These are phyloP conservation scores for Acanthurus leucopareius DNA, from an alignment of 2,797 vertebrate genomes.

Conservation along the genomic window DNA sequence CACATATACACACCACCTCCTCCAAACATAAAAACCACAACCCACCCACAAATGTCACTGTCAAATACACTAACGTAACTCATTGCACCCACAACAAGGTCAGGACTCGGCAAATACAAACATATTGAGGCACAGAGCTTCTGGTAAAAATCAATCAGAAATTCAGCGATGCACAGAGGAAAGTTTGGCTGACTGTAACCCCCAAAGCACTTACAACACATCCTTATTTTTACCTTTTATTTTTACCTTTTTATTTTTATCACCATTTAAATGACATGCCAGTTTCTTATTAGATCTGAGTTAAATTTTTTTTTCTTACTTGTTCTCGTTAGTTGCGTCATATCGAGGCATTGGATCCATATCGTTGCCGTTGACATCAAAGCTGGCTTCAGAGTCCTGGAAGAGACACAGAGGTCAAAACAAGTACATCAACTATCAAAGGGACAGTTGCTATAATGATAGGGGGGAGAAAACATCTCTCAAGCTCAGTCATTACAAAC, in stretches of 20 bases:
- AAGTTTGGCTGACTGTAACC: neutral
- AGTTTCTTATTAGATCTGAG: neutral
- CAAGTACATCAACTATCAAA: constrained; percentile 37
- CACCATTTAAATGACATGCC: too few relatives aligned
- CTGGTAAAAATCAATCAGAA: constrained; percentile 49
- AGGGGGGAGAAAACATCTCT: constrained; percentile 12
- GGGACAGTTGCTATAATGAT: constrained; percentile 2
- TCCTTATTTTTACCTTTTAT: neutral
- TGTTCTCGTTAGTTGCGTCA: constrained; percentile 99
- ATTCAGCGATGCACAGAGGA: constrained; percentile 26
- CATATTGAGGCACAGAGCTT: constrained; percentile 37
- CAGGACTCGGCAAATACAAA: constrained; percentile 49
- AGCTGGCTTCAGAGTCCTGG: constrained; percentile 97
- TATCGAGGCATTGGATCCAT: constrained; percentile 99
- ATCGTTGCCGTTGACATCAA: constrained; percentile 98
- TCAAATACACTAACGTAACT: constrained; percentile 58
- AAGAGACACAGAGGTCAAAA: constrained; percentile 64
- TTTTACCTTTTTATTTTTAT: too few relatives aligned
- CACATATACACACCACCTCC: neutral
- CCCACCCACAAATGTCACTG: constrained; percentile 64
- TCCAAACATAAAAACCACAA: constrained; percentile 58
- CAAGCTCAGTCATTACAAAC: constrained; percentile 25
- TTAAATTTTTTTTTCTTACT: constrained; percentile 87
- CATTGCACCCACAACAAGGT: constrained; percentile 64
- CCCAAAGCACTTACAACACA: constrained; percentile 16